Percentiles rank a stretch among this genome's conserved stretches.
Conservation (phyloP, 2,797 vertebrate species). For the Dallia pectoralis region DNA sequence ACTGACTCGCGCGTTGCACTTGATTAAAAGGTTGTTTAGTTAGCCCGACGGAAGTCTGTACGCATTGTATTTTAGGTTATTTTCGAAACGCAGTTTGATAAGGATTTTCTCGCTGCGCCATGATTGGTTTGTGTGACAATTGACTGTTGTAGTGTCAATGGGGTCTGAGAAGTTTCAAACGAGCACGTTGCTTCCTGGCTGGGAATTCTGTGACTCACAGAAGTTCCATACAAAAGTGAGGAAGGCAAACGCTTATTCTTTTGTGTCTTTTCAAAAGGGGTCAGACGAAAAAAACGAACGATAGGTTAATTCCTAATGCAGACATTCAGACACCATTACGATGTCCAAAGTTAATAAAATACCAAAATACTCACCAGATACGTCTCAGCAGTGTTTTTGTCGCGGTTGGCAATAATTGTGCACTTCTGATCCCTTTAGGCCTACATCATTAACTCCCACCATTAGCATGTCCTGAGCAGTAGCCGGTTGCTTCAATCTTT, state of each 20-base stretch:
- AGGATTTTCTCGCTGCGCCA: constrained; percentile 52
- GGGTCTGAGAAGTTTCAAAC: constrained; percentile 54
- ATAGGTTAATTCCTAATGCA: constrained; percentile 58
- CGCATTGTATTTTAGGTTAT: constrained; percentile 57
- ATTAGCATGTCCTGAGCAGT: not conserved
- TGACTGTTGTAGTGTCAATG: constrained; percentile 46
- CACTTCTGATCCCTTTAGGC: not conserved
- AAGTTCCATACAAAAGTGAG: constrained; percentile 35
- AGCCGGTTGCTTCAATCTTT: constrained; percentile 10
- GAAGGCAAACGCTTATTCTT: constrained; percentile 46
- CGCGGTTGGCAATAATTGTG: not conserved
- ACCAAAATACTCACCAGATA: not conserved
- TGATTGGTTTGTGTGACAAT: constrained; percentile 53
- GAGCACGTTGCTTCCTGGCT: constrained; percentile 43
- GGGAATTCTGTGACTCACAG: constrained; percentile 44
- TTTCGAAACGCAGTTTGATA: constrained; percentile 61
- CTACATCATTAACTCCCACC: not conserved
- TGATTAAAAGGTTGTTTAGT: constrained; percentile 57
- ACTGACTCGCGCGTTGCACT: constrained; percentile 45
- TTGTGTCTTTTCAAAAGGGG: constrained; percentile 60
- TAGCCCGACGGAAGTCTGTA: constrained; percentile 52
- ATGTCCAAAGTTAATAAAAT: too few species aligned
- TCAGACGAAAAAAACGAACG: constrained; percentile 60
- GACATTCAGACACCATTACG: constrained; percentile 50
- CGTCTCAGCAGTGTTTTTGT: constrained; percentile 8